phyloP scores from a whole-genome alignment of 1,140 invertebrate genomes.

The Lepidotrigona ventralis region DNA sequence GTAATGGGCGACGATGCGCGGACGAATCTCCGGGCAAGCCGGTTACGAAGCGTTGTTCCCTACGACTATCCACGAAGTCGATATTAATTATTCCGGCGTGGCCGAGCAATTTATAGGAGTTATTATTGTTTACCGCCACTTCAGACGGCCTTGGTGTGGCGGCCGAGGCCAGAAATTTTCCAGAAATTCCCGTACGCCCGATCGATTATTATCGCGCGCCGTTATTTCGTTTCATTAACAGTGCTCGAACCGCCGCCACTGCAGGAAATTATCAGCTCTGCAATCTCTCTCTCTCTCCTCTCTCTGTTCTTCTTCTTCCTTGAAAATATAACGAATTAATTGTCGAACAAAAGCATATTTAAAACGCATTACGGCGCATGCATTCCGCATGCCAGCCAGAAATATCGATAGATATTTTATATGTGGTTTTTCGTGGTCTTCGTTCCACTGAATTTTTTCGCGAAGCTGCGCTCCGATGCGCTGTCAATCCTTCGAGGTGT shows the following conservation, averaged over 20 bases:
- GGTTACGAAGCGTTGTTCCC: slow-evolving; percentile 27
- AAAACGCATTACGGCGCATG: background rate
- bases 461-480: too few relatives aligned
- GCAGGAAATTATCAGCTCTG: slow-evolving; percentile 3
- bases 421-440: too few relatives aligned
- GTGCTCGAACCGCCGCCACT: background rate
- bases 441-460: too few relatives aligned
- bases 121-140: slow-evolving; percentile 47
- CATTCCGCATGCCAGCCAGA: too few relatives aligned
- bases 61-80: slow-evolving; percentile 54
- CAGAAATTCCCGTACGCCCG: slow-evolving; percentile 19
- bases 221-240: slow-evolving; percentile 21
- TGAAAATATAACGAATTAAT: slow-evolving; percentile 2
- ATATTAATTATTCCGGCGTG: slow-evolving; percentile 58
- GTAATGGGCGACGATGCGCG: slow-evolving; percentile 29
- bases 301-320: background rate
- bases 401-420: background rate
- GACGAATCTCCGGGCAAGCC: slow-evolving; percentile 41
- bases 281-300: background rate
- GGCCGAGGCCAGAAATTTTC: slow-evolving; percentile 12
- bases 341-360: slow-evolving; percentile 1
- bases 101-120: slow-evolving; percentile 52
- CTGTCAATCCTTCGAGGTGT: too few relatives aligned
- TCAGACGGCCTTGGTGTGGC: background rate
- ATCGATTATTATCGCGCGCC: slow-evolving; percentile 33